Percentiles rank a stretch among this genome's conserved stretches.
Evolutionary conservation across 2,797 vertebrate genomes (phyloP).

Genomic region (Mallotus villosus): DNA sequence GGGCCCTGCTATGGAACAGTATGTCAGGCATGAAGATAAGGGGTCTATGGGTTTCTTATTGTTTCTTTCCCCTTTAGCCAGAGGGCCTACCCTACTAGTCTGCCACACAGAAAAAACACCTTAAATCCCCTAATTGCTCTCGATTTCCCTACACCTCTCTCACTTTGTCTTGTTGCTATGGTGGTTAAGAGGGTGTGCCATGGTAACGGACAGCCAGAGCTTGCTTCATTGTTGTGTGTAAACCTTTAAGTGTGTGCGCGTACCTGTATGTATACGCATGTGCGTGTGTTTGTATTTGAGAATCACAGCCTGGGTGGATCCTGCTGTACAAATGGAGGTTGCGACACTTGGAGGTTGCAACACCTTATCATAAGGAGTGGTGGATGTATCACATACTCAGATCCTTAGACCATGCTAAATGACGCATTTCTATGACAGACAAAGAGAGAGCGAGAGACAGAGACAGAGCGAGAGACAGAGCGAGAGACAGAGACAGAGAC

Average conservation of each 20-base stretch:
- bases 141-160: not conserved
- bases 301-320: constrained; percentile 29
- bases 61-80: too few relatives aligned
- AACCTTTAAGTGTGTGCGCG: constrained; percentile 16
- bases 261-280: constrained; percentile 9
- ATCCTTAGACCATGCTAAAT: constrained; percentile 12
- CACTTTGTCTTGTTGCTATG: constrained; percentile 32
- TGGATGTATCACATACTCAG: not conserved
- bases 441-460: not conserved
- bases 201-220: constrained; percentile 51
- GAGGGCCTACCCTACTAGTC: too few relatives aligned
- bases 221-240: constrained; percentile 48
- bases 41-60: too few relatives aligned
- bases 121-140: too few relatives aligned
- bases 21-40: not conserved
- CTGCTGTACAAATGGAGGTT: constrained; percentile 26
- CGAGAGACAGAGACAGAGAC: constrained; percentile 44
- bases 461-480: not conserved
- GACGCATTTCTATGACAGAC: constrained; percentile 12
- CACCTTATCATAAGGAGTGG: constrained; percentile 21
- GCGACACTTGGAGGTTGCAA: not conserved
- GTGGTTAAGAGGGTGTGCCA: constrained; percentile 50
- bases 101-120: too few relatives aligned
- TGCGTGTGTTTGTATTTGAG: constrained; percentile 9
- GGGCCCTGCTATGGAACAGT: not conserved